A percentile compares a stretch with the other conserved stretches of the same genome.
Evolutionary conservation across 2,888 invertebrate genomes (phyloP).

Genomic region (Falcaria lacertinaria): DNA sequence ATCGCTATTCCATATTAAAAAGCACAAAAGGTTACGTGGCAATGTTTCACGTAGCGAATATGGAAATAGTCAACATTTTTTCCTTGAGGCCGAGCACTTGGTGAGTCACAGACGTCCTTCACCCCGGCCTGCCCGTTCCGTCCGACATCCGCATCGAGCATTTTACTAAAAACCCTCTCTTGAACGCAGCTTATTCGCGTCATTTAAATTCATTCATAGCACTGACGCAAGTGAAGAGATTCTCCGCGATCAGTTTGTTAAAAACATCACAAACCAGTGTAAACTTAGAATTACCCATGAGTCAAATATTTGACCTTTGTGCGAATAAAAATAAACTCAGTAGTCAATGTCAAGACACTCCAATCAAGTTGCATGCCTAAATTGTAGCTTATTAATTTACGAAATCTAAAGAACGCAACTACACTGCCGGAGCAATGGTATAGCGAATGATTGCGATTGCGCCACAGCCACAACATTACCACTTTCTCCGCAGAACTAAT

Average conservation of each 20-base stretch:
- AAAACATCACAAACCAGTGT: no score
- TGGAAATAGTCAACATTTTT: slow-evolving; percentile 41
- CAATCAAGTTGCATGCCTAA: no score
- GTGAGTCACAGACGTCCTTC: slow-evolving; percentile 71
- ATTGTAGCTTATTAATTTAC: background rate
- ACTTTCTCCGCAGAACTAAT: slow-evolving; percentile 46
- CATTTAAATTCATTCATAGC: slow-evolving; percentile 50
- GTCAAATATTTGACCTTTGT: no score
- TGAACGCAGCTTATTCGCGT: slow-evolving; percentile 34
- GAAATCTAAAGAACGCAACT: no score
- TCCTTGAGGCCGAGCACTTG: slow-evolving; percentile 38
- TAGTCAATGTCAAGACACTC: slow-evolving; percentile 19
- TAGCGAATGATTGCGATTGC: slow-evolving; percentile 35
- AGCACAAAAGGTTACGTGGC: background rate
- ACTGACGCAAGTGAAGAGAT: slow-evolving; percentile 35
- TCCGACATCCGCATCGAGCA: slow-evolving; percentile 60
- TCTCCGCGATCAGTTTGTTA: no score
- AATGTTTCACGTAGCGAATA: slow-evolving; percentile 6
- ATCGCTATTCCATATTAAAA: no score
- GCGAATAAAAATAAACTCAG: no score
- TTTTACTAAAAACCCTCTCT: slow-evolving; percentile 42
- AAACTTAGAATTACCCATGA: no score
- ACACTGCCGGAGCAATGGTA: slow-evolving; percentile 6
- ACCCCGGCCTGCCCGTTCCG: slow-evolving; percentile 48
- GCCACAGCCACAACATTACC: slow-evolving; percentile 34